These are phyloP conservation scores for Macropus fuliginosus DNA, from an alignment of 2,797 vertebrate genomes.

Conservation along the genomic window DNA sequence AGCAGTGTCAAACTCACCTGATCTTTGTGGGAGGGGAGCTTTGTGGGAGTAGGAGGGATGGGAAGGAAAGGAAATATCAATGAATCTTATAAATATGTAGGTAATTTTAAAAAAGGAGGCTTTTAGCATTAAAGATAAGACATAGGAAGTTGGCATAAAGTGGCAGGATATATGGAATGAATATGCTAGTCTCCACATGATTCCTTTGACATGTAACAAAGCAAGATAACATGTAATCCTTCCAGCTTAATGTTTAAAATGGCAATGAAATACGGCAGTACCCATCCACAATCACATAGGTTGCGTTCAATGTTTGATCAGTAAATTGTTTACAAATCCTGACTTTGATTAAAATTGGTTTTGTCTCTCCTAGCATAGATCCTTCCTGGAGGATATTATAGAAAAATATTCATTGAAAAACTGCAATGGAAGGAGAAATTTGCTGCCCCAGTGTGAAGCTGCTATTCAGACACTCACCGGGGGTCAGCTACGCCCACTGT, in stretches of 20 bases:
- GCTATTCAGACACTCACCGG: constrained; percentile 85
- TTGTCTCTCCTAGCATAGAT: not conserved
- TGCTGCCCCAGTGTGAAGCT: not conserved
- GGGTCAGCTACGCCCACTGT: constrained; percentile 98
- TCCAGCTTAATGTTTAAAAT: not conserved
- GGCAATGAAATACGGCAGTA: not conserved
- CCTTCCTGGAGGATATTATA: not conserved
- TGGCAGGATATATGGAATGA: not conserved
- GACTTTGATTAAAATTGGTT: not conserved
- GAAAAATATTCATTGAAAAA: not conserved
- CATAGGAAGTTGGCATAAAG: too few relatives aligned
- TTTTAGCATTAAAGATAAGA: not conserved
- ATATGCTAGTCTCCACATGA: not conserved
- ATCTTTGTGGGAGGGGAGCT: not conserved
- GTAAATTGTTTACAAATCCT: not conserved
- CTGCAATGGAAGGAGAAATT: not conserved
- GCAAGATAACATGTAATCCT: not conserved
- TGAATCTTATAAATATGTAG: not conserved
- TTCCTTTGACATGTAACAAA: not conserved
- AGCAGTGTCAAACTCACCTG: not conserved
- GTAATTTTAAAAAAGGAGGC: not conserved
- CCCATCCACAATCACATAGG: not conserved
- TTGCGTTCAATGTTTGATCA: constrained; percentile 16
- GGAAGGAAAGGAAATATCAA: not conserved
- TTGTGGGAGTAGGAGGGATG: not conserved